These are phyloP conservation scores for Sesamia nonagrioides DNA, from an alignment of 1,140 invertebrate genomes.

Conservation along the genomic window DNA sequence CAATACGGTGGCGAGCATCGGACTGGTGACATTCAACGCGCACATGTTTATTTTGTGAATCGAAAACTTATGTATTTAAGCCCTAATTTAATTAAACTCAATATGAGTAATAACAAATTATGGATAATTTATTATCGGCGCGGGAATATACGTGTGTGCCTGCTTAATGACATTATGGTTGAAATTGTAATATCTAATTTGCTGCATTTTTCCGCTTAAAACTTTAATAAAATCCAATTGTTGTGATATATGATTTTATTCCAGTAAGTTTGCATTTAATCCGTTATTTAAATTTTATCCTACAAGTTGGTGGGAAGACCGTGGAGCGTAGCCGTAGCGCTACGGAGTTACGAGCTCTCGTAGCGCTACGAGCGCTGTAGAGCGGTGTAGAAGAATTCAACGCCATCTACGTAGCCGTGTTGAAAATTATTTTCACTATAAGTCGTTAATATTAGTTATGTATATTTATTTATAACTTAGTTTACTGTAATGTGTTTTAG, in stretches of 20 bases:
- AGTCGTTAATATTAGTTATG: neutral
- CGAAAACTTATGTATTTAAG: slow-evolving; percentile 7
- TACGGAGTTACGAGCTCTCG: slow-evolving; percentile 42
- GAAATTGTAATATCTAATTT: neutral
- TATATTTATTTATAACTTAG: neutral
- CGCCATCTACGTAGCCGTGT: neutral
- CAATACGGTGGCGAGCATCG: too few species aligned
- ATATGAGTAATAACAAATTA: slow-evolving; percentile 14
- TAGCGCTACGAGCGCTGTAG: slow-evolving; percentile 11
- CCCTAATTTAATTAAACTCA: slow-evolving; percentile 20
- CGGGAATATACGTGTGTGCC: slow-evolving; percentile 9
- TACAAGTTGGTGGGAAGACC: neutral
- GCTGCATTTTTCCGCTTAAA: too few species aligned
- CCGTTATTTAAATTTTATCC: slow-evolving; percentile 10
- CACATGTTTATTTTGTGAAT: slow-evolving; percentile 24
- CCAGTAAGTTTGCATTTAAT: slow-evolving; percentile 2
- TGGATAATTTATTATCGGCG: slow-evolving; percentile 23
- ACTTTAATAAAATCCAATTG: neutral
- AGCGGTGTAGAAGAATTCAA: slow-evolving; percentile 22
- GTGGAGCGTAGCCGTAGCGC: slow-evolving; percentile 31
- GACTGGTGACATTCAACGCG: too few species aligned
- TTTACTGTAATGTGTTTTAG: too few species aligned
- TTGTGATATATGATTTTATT: slow-evolving; percentile 17
- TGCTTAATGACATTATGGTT: neutral
- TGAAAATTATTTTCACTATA: neutral